phyloP scores from a whole-genome alignment of 2,888 invertebrate species.

The Luperina nickerlii region DNA sequence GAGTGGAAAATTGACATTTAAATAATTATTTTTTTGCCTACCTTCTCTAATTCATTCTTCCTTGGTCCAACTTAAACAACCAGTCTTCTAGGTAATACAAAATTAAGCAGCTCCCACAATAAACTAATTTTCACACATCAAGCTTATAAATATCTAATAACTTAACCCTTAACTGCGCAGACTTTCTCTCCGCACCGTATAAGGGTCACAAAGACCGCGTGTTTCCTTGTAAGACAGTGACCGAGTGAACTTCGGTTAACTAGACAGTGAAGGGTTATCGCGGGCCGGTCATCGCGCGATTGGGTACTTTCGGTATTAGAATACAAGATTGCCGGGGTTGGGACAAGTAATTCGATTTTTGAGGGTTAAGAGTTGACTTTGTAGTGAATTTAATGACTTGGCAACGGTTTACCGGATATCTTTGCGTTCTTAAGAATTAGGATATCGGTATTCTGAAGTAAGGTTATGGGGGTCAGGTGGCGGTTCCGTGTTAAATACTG shows the following conservation, averaged over 20 bases:
- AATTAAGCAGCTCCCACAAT: slow-evolving; percentile 10
- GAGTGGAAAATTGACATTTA: too few relatives aligned
- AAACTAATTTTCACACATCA: slow-evolving; percentile 61
- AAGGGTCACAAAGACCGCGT: slow-evolving; percentile 77
- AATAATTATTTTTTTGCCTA: too few relatives aligned
- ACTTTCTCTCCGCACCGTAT: slow-evolving; percentile 82
- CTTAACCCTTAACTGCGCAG: slow-evolving; percentile 68
- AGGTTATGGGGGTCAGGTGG: slow-evolving; percentile 28
- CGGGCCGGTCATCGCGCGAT: slow-evolving; percentile 74
- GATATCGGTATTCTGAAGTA: slow-evolving; percentile 37
- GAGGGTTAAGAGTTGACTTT: slow-evolving; percentile 39
- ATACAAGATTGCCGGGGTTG: slow-evolving; percentile 62
- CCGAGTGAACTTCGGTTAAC: slow-evolving; percentile 80
- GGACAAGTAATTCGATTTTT: slow-evolving; percentile 53
- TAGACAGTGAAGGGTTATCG: slow-evolving; percentile 81
- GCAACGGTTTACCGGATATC: slow-evolving; percentile 36
- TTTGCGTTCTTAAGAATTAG: slow-evolving; percentile 17
- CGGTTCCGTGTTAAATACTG: slow-evolving; percentile 21
- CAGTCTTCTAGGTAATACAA: background rate
- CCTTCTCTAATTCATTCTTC: background rate
- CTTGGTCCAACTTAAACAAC: background rate
- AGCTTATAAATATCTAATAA: slow-evolving; percentile 68
- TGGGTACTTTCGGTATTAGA: slow-evolving; percentile 58
- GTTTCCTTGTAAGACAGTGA: slow-evolving; percentile 80
- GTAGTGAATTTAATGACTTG: slow-evolving; percentile 38